phyloP scores from a whole-genome alignment of 2,797 vertebrate species.

The Staurois parvus region DNA sequence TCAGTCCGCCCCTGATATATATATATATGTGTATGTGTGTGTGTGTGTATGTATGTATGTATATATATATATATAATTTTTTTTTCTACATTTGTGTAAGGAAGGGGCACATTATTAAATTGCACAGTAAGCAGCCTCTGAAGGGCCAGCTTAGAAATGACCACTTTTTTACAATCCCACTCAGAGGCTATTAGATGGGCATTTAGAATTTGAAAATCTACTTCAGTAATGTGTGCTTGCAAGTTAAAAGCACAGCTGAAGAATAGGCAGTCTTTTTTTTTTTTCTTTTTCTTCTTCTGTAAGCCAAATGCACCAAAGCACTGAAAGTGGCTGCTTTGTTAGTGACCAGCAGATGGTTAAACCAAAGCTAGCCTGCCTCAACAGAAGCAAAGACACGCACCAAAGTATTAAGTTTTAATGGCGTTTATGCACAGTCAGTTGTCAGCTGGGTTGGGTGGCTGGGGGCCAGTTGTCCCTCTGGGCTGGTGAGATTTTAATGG shows the following conservation, averaged over 20 bases:
- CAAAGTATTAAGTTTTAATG: conserved; percentile 25
- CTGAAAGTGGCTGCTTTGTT: conserved; percentile 8
- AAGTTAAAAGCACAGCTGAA: neutral
- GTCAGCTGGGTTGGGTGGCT: conserved; percentile 38
- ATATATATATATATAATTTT: too few relatives aligned
- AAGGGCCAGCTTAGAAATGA: too few relatives aligned
- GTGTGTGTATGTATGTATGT: too few relatives aligned
- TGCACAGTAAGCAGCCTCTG: too few relatives aligned
- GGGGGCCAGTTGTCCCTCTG: conserved; percentile 40
- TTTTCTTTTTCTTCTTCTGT: neutral
- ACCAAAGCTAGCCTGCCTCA: neutral
- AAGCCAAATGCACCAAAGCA: neutral
- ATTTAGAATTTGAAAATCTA: neutral
- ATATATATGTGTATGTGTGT: too few relatives aligned
- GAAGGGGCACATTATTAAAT: too few relatives aligned
- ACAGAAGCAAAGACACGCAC: conserved; percentile 7
- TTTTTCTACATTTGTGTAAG: too few relatives aligned
- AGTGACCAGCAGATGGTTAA: conserved; percentile 30
- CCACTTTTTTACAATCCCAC: too few relatives aligned
- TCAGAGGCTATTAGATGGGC: too few relatives aligned
- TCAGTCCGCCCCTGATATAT: too few relatives aligned
- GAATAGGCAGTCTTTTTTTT: neutral
- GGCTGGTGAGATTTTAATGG: conserved; percentile 39
- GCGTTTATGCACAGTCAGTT: conserved; percentile 17
- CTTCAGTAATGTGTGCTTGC: neutral